Evolutionary conservation across 2,797 vertebrate species (phyloP).

Genomic region (Acanthiza pusilla): DNA sequence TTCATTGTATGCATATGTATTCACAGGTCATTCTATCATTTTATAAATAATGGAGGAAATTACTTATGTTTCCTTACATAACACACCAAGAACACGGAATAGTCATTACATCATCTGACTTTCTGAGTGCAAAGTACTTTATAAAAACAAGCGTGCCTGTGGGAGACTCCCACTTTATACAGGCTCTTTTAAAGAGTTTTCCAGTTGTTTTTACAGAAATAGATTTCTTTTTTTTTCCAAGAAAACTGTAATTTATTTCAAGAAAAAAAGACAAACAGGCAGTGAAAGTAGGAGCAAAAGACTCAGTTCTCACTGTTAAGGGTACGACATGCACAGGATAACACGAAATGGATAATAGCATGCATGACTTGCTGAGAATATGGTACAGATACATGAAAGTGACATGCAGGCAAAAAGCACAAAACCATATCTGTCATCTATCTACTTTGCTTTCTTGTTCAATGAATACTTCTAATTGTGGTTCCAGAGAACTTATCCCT

Average conservation of each 20-base stretch:
- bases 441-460: neutral
- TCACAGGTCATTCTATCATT: neutral
- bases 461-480: neutral
- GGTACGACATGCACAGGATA: neutral
- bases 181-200: neutral
- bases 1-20: neutral
- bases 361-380: neutral
- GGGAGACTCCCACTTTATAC: neutral
- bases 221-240: neutral
- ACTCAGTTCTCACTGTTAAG: neutral
- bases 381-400: neutral
- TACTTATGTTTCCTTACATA: neutral
- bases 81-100: neutral
- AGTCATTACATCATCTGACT: conserved; percentile 3
- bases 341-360: neutral
- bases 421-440: neutral
- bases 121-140: neutral
- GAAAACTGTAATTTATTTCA: neutral
- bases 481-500: neutral
- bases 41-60: conserved; percentile 23
- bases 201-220: neutral
- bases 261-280: neutral
- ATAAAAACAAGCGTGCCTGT: neutral
- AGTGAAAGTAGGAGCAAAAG: neutral
- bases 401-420: neutral